phyloP scores from a whole-genome alignment of 2,113 vertebrate species.

The Scomber scombrus region DNA sequence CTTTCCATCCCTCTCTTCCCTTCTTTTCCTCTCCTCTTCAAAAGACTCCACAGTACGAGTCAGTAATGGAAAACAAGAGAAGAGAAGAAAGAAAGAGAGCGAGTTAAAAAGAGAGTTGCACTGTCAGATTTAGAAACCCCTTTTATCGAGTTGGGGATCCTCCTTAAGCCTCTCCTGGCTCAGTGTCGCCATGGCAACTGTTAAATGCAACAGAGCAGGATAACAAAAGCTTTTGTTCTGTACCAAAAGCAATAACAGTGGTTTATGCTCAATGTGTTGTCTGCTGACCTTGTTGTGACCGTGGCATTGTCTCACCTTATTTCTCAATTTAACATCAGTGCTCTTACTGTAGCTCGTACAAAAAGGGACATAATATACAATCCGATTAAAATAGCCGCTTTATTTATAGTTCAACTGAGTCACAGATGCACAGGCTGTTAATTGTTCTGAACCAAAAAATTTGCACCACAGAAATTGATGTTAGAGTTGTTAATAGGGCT shows the following conservation, averaged over 20 bases:
- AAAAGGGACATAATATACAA: neutral
- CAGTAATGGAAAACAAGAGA: slow-evolving; percentile 38
- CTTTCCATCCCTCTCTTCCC: slow-evolving; percentile 17
- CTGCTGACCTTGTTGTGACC: slow-evolving; percentile 53
- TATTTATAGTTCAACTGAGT: slow-evolving; percentile 42
- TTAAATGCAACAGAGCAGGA: slow-evolving; percentile 55
- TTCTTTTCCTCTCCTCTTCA: slow-evolving; percentile 26
- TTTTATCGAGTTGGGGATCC: slow-evolving; percentile 69
- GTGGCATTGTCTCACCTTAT: slow-evolving; percentile 32
- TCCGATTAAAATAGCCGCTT: slow-evolving; percentile 19
- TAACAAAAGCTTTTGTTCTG: slow-evolving; percentile 75
- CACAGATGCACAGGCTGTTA: slow-evolving; percentile 38
- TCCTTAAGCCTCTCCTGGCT: slow-evolving; percentile 60
- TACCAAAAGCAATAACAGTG: slow-evolving; percentile 55
- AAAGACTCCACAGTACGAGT: slow-evolving; percentile 33
- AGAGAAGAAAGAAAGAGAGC: neutral
- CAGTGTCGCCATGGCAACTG: slow-evolving; percentile 71
- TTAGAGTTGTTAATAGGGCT: slow-evolving; percentile 38
- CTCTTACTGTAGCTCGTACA: neutral
- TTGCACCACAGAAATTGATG: slow-evolving; percentile 22
- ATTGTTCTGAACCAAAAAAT: slow-evolving; percentile 29
- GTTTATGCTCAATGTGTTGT: slow-evolving; percentile 55
- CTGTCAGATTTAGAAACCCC: slow-evolving; percentile 62
- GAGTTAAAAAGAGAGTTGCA: slow-evolving; percentile 45
- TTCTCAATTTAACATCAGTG: slow-evolving; percentile 31